Evolutionary conservation across 2,888 invertebrate species (phyloP).

Genomic region (Nomada fucata): DNA sequence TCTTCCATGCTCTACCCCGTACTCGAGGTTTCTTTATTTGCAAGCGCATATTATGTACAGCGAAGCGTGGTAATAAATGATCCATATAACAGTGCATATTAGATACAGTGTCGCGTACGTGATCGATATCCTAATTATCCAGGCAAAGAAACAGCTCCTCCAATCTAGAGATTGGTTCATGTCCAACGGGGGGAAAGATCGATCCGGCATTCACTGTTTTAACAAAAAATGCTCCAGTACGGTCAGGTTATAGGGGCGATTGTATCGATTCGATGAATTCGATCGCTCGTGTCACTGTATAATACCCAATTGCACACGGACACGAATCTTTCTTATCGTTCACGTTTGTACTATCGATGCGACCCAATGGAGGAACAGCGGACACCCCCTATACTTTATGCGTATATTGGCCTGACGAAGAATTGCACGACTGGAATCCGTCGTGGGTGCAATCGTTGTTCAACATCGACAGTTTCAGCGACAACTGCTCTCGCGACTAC

Average conservation of each 20-base stretch:
- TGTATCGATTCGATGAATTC: constrained; percentile 25
- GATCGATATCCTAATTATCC: constrained; percentile 71
- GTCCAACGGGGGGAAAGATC: not conserved
- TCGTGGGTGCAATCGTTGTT: constrained; percentile 11
- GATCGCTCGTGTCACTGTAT: constrained; percentile 20
- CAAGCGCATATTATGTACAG: constrained; percentile 75
- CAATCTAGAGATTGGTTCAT: constrained; percentile 60
- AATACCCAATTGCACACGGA: constrained; percentile 7
- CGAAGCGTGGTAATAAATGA: constrained; percentile 78
- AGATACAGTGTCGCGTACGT: constrained; percentile 72
- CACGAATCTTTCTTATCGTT: not conserved
- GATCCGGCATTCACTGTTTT: not conserved
- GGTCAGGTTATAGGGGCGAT: constrained; percentile 14
- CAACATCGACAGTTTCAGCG: constrained; percentile 44
- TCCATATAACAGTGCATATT: constrained; percentile 73
- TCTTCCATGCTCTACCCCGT: not conserved
- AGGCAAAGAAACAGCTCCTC: constrained; percentile 63
- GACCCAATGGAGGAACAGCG: not conserved
- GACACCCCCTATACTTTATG: not conserved
- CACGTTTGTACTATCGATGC: not conserved
- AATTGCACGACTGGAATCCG: constrained; percentile 25
- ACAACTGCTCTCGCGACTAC: constrained; percentile 52
- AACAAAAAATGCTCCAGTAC: constrained; percentile 19
- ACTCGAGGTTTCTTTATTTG: constrained; percentile 43
- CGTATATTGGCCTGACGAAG: not conserved